phyloP scores from a whole-genome alignment of 2,888 invertebrate species.

The Chloroclystis v-ata region DNA sequence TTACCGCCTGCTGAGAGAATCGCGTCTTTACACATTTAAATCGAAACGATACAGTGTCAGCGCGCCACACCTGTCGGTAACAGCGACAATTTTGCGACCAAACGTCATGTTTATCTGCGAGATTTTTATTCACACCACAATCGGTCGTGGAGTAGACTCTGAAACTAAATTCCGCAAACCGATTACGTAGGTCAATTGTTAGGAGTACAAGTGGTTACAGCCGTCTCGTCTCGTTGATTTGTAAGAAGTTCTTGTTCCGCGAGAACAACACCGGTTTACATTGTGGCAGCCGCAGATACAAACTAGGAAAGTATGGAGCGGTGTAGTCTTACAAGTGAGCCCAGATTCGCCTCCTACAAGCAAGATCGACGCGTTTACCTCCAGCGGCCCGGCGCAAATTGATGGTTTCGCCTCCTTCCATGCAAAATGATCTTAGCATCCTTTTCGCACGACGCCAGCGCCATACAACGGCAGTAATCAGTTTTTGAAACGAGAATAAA shows the following conservation, averaged over 20 bases:
- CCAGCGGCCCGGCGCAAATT: constrained; percentile 60
- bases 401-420: constrained; percentile 70
- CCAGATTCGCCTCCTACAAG: constrained; percentile 49
- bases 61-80: constrained; percentile 32
- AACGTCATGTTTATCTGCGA: constrained; percentile 21
- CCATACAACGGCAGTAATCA: constrained; percentile 65
- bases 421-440: constrained; percentile 70
- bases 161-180: constrained; percentile 20
- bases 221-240: constrained; percentile 27
- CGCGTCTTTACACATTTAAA: constrained; percentile 40
- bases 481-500: constrained; percentile 68
- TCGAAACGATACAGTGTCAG: constrained; percentile 34
- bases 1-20: constrained; percentile 50
- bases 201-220: constrained; percentile 29
- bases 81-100: constrained; percentile 33
- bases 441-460: constrained; percentile 60
- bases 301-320: constrained; percentile 42
- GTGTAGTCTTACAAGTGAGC: constrained; percentile 44
- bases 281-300: constrained; percentile 36
- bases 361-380: constrained; percentile 59
- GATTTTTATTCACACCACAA: constrained; percentile 18
- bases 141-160: constrained; percentile 17
- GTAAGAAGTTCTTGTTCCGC: constrained; percentile 38
- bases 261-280: constrained; percentile 48
- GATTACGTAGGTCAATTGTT: constrained; percentile 28